A percentile compares a stretch with the other conserved stretches of the same genome.
These are phyloP conservation scores for Notechis scutatus DNA, from an alignment of 2,113 vertebrate species.

Conservation along the genomic window DNA sequence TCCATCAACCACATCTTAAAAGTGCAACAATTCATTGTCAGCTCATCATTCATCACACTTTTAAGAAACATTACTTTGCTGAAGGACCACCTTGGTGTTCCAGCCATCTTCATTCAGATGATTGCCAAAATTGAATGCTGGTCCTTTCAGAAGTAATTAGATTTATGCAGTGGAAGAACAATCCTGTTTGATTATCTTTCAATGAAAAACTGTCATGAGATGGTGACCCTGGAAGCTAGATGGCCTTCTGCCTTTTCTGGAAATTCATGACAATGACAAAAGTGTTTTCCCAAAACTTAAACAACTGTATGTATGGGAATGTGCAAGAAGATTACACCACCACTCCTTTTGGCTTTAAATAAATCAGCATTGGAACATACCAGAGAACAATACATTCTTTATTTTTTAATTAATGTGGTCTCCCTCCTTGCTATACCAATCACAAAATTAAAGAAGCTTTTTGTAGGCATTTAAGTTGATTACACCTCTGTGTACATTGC, in stretches of 20 bases:
- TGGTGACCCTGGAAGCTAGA: conserved; percentile 1
- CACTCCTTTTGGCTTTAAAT: neutral
- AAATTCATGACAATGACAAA: conserved; percentile 36
- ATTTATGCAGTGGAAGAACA: conserved; percentile 34
- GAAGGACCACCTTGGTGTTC: conserved; percentile 2
- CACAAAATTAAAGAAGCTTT: neutral
- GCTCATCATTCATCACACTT: conserved; percentile 33
- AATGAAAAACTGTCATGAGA: conserved; percentile 18
- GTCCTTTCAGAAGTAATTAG: conserved; percentile 21
- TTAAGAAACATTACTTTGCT: conserved; percentile 40
- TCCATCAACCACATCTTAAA: conserved; percentile 19
- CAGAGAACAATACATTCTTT: neutral
- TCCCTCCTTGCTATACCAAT: neutral
- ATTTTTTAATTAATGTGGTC: neutral
- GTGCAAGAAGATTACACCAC: neutral
- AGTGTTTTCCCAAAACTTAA: conserved; percentile 9
- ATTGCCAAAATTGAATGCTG: conserved; percentile 47
- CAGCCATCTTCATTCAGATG: neutral
- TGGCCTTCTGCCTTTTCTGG: conserved; percentile 29
- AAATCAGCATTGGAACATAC: neutral
- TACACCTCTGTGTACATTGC: no score
- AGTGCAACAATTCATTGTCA: neutral
- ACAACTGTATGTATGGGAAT: neutral
- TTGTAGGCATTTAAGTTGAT: no score
- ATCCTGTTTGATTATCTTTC: conserved; percentile 42